Conservation (phyloP, 2,113 vertebrate species). For the Coregonus clupeaformis region DNA sequence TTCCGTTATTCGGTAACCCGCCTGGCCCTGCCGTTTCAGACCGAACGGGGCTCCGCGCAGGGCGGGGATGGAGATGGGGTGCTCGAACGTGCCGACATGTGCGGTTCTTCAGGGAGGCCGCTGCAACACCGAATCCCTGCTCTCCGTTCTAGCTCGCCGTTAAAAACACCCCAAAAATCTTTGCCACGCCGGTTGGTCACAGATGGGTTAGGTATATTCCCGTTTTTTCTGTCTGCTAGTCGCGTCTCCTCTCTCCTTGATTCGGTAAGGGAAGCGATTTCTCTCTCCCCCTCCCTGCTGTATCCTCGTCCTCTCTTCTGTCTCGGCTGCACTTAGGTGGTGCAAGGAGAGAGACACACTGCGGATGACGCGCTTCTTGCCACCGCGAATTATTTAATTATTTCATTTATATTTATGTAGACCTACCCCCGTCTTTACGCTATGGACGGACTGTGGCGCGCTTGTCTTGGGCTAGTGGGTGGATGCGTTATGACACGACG, state of each 20-base stretch:
- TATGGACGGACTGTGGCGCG: background rate
- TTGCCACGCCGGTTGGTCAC: background rate
- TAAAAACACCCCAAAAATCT: background rate
- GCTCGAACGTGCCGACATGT: constrained; percentile 72
- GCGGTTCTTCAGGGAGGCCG: constrained; percentile 64
- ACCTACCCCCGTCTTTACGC: background rate
- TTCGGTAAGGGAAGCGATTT: constrained; percentile 2
- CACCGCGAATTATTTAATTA: constrained; percentile 68
- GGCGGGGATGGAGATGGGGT: constrained; percentile 66
- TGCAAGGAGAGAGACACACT: constrained; percentile 67
- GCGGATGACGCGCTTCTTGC: constrained; percentile 70
- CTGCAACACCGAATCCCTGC: constrained; percentile 50
- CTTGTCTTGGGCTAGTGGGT: background rate
- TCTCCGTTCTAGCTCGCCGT: constrained; percentile 8
- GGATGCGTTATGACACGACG: background rate
- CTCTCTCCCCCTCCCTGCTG: constrained; percentile 38
- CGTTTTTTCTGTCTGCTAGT: background rate
- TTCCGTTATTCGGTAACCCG: constrained; percentile 9
- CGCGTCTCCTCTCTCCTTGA: constrained; percentile 24
- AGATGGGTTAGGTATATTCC: background rate
- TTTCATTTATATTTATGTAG: constrained; percentile 52
- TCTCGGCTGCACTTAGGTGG: constrained; percentile 62
- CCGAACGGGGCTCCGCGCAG: constrained; percentile 47
- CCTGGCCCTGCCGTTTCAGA: constrained; percentile 32
- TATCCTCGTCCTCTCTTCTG: constrained; percentile 49